Conservation (phyloP, 2,888 invertebrate species). For the Spodoptera littoralis region DNA sequence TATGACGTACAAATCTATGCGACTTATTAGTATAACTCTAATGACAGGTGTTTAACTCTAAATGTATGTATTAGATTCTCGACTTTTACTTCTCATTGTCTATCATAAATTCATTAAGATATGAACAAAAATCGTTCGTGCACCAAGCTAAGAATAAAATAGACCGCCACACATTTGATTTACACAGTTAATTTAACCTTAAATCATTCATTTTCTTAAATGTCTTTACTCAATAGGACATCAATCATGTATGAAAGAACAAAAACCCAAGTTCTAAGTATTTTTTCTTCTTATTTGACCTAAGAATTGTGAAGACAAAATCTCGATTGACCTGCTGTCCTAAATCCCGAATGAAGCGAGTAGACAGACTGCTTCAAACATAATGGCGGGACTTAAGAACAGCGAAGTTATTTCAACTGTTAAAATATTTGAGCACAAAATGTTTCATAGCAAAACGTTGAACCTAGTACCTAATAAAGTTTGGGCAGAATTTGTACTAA, state of each 20-base stretch:
- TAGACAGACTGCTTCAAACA: constrained; percentile 30
- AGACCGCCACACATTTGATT: no score
- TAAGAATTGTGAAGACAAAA: constrained; percentile 10
- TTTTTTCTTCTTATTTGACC: neutral
- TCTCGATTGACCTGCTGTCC: constrained; percentile 2
- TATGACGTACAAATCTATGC: no score
- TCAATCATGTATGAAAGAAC: neutral
- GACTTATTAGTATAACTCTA: no score
- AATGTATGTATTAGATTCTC: no score
- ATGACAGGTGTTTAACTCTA: no score
- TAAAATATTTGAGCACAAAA: constrained; percentile 46
- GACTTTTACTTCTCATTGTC: no score
- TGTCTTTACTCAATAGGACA: neutral
- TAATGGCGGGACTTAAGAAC: constrained; percentile 32
- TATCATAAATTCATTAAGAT: no score
- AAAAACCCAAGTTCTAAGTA: neutral
- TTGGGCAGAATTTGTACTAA: constrained; percentile 34
- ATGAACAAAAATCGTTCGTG: no score
- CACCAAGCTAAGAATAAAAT: no score
- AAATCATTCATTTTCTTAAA: no score
- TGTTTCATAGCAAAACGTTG: constrained; percentile 22
- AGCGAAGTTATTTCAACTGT: constrained; percentile 34
- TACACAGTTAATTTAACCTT: no score
- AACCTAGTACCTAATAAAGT: constrained; percentile 36
- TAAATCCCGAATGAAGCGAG: constrained; percentile 23